Evolutionary conservation across 2,888 invertebrate genomes (phyloP), one percentile per base, ranked within the genome.

Genomic region (Tridacna gigas): DNA sequence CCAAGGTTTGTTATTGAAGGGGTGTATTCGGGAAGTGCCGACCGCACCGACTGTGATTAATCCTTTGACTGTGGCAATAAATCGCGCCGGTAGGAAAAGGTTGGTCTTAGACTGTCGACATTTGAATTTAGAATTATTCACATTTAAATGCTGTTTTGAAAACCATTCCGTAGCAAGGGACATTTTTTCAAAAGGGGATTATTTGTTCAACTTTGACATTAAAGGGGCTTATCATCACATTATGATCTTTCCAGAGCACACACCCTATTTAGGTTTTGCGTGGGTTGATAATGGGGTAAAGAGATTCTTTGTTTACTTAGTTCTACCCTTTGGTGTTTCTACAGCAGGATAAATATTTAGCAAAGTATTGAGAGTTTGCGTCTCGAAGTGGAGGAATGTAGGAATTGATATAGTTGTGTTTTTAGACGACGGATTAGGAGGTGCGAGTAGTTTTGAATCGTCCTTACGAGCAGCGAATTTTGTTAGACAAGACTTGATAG

Each of bases 51-150:
- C 22, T 22, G 75, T 80, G 5, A 61, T 78, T 4, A 82, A 82
- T 37, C 74, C 78, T 2, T 78, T 82, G 28, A 81, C 84, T 22
- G 80, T 84, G 9, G 80, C 84, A 47, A 15, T 37, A 18, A 60
- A 66, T 66, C 66, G 56, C 18, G 25, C 51, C 0, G 65, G 48
- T 51, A 81, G 80, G 66, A 45, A 28, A 48, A 26, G 84, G 25
- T 60, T 84, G n/a, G 84, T 78, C 37, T 77, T 80, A 65, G 80
- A 84, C 65, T 77, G 84, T 22, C 37, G 80, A 25, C 80, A 83
- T 73, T 61, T 80, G 11, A 83, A 83, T 77, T 45, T 47, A 48
- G 63, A 80, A 63, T 69, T 82, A 26, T 67, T 47, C 77, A 56
- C 79, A n/a, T 82, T 51, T 37, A 83, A 79, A 76, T 83, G 79